Evolutionary conservation across 1,140 invertebrate species (phyloP), one percentile per base, ranked within the genome.

Genomic region (Ceratosolen fusciceps): DNA sequence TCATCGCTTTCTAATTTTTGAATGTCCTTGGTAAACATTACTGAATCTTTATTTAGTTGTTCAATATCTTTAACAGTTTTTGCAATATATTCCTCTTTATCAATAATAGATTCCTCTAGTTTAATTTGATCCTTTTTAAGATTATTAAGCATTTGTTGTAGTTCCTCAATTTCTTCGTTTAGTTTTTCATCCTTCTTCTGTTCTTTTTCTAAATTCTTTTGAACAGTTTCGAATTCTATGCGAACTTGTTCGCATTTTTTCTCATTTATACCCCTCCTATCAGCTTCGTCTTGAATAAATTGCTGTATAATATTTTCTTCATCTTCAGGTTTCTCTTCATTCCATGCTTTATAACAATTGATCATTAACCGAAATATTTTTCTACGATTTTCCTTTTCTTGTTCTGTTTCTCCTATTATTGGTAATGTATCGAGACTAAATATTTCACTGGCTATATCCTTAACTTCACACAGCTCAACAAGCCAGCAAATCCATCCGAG

Each of bases 401-500:
- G 80, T 21, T 83, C 74, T 2, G 58, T 58, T 21, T 81, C 82
- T 29, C 77, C 16, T 37, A 86, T 31, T n/a, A 83, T 82, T 14
- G 84, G 83, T 65, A 85, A 21, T 43, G 65, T 78, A 19, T 83
- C 74, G 34, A 88, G 75, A 72, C 82, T 77, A 70, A 85, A 89
- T 24, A 29, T 83, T 19, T 83, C 49, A 21, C 65, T 68, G 16
- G 85, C 86, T 31, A 84, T 37, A 54, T 77, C 83, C 87, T 80
- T 84, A 65, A 80, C 82, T 87, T 90, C 68, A 26, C 74, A 86
- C 60, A 91, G 77, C 81, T 91, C 90, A n/a, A 92, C 84, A 7
- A 93, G 83, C 87, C 92, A 93, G 5, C 88, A 88, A 14, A 93
- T 85, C 87, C 92, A 91, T 0, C 90, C 92, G 0, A 93, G 83